A percentile compares a stretch with the other conserved stretches of the same genome.
phyloP scores from a whole-genome alignment of 2,888 invertebrate species.

The Spialia ferax region DNA sequence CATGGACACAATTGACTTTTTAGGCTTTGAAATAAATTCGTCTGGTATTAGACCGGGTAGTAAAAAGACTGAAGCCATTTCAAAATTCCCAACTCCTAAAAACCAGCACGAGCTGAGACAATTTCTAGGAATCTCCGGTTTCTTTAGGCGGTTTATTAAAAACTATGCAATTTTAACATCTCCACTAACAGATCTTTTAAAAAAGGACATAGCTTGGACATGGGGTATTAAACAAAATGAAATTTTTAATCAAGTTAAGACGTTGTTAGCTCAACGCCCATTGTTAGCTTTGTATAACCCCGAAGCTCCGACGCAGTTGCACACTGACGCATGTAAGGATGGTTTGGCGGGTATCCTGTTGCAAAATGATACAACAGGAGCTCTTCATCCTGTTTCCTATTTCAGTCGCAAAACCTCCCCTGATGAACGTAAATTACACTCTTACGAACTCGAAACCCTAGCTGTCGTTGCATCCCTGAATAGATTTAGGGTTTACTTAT shows the following conservation, averaged over 20 bases:
- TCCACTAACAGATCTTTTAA: conserved; percentile 43
- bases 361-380: background rate
- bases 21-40: conserved; percentile 48
- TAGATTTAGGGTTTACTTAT: conserved; percentile 46
- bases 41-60: conserved; percentile 48
- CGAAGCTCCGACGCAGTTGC: background rate
- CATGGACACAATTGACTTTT: conserved; percentile 45
- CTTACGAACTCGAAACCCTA: conserved; percentile 45
- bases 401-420: conserved; percentile 42
- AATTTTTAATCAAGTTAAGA: background rate
- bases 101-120: conserved; percentile 43
- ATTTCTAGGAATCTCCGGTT: conserved; percentile 45
- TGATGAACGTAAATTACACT: conserved; percentile 33
- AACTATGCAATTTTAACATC: conserved; percentile 19
- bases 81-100: conserved; percentile 39
- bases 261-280: background rate
- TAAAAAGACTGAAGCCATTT: conserved; percentile 45
- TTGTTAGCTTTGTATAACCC: background rate
- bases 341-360: conserved; percentile 1
- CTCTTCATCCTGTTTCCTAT: conserved; percentile 21
- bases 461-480: conserved; percentile 44
- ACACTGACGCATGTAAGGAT: conserved; percentile 3
- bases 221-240: conserved; percentile 24
- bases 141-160: conserved; percentile 26
- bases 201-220: conserved; percentile 31